These are phyloP conservation scores for Nerophis ophidion DNA, from an alignment of 2,113 vertebrate genomes.

Conservation along the genomic window DNA sequence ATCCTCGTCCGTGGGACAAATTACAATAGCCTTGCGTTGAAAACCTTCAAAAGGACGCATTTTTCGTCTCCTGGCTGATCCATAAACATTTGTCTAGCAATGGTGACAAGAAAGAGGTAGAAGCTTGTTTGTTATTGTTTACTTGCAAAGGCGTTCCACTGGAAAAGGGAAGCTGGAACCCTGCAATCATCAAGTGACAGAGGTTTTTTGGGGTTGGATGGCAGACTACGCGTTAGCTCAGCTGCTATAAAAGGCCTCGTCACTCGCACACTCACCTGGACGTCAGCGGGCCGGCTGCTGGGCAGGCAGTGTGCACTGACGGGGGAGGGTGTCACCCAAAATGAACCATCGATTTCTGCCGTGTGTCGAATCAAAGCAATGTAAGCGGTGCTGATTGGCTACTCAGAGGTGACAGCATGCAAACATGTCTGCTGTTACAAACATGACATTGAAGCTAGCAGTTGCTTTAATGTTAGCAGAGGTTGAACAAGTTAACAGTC, in stretches of 20 bases:
- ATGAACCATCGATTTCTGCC: neutral
- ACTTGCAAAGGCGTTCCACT: conserved; percentile 70
- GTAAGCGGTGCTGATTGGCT: neutral
- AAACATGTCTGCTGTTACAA: too few species aligned
- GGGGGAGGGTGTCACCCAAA: neutral
- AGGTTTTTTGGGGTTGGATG: conserved; percentile 67
- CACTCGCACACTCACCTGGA: neutral
- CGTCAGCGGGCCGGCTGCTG: neutral
- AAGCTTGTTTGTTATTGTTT: conserved; percentile 74
- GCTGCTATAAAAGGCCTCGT: conserved; percentile 43
- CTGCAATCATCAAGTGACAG: conserved; percentile 72
- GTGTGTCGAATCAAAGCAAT: neutral
- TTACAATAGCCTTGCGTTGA: conserved; percentile 93
- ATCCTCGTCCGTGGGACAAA: conserved; percentile 93
- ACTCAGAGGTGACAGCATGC: too few species aligned
- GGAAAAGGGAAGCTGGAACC: conserved; percentile 64
- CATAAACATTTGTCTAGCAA: conserved; percentile 95
- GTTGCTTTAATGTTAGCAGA: too few species aligned
- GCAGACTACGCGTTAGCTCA: conserved; percentile 68
- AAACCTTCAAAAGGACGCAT: conserved; percentile 98
- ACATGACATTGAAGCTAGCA: too few species aligned
- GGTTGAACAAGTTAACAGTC: too few species aligned
- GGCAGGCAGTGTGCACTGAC: neutral
- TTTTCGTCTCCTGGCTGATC: conserved; percentile 95
- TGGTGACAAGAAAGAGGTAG: conserved; percentile 79